Base-by-base conservation (phyloP, 2,113 vertebrate genomes). In the Dascyllus trimaculatus region DNA sequence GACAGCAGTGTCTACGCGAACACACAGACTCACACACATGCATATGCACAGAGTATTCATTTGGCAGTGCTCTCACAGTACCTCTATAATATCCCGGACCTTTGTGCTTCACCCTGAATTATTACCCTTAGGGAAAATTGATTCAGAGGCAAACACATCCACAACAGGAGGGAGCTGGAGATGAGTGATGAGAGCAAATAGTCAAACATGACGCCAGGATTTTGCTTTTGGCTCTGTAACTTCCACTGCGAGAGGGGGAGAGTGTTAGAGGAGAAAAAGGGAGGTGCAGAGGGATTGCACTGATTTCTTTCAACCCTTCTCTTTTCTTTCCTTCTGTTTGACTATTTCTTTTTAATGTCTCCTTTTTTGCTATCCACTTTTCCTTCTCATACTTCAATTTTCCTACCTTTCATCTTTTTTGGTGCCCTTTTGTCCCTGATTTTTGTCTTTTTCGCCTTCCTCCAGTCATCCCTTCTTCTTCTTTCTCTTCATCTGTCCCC, bases 61-160 rank as follows among this genome's bases (percentile, higher is more conserved):
- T 22, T 24, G 53, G n/a, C 29, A 35, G 43, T 18, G 66, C 6
- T 56, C 9, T 62, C 19, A 58, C 52, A 51, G 43, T 71, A 70
- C 18, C 51, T 61, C 9, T 54, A 4, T 51, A 62, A 18, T 43
- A 48, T 75, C 29, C 60, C 69, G 69, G 53, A 84, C 71, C 74
- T 71, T 78, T 68, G 70, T 78, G 66, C 45, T 59, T 79, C 71
- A 79, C 66, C 64, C 58, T 73, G 76, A 83, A 88, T 35, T 68
- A 35, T 70, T 61, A 60, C 52, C 84, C 71, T 62, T 1, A 26
- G 64, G 77, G 74, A 57, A 82, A 75, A 69, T 22, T 53, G 62
- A 86, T 87, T 85, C n/a, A 68, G 62, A 83, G 75, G 73, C 78
- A 71, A 73, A 70, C 45, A 70, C 75, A 61, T 15, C n/a, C 65